These are phyloP conservation scores for Pecten maximus DNA, from an alignment of 2,888 invertebrate genomes.

Conservation along the genomic window DNA sequence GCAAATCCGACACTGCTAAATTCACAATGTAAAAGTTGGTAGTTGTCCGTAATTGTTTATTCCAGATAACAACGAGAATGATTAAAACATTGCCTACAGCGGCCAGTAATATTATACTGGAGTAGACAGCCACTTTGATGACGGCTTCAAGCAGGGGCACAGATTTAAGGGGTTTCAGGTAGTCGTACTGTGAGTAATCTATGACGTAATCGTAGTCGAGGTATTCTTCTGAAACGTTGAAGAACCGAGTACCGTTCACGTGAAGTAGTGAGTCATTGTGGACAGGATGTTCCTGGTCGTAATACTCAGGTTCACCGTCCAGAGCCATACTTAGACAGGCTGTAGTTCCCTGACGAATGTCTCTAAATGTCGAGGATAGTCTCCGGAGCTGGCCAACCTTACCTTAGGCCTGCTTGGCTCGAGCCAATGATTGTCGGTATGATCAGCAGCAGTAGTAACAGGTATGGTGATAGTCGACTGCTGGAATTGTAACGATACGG, in stretches of 20 bases:
- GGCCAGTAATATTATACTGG: constrained; percentile 63
- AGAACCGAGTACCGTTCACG: neutral
- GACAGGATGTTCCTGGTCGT: neutral
- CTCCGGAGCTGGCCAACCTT: neutral
- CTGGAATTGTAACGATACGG: neutral
- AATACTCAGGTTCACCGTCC: neutral
- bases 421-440: neutral
- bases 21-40: constrained; percentile 79
- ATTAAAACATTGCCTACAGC: constrained; percentile 69
- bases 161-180: constrained; percentile 42
- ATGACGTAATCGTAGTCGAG: neutral
- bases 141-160: constrained; percentile 65
- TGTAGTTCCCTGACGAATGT: neutral
- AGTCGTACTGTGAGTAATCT: neutral
- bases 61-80: constrained; percentile 67
- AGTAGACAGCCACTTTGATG: constrained; percentile 65
- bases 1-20: constrained; percentile 75
- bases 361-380: neutral
- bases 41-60: constrained; percentile 74
- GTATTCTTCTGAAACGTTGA: neutral
- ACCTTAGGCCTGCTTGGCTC: neutral
- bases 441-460: neutral
- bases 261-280: neutral
- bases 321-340: neutral
- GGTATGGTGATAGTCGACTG: neutral